A percentile compares a stretch with the other conserved stretches of the same genome.
These are phyloP conservation scores for Lithophane ornitopus DNA, from an alignment of 2,888 invertebrate species.

Conservation along the genomic window DNA sequence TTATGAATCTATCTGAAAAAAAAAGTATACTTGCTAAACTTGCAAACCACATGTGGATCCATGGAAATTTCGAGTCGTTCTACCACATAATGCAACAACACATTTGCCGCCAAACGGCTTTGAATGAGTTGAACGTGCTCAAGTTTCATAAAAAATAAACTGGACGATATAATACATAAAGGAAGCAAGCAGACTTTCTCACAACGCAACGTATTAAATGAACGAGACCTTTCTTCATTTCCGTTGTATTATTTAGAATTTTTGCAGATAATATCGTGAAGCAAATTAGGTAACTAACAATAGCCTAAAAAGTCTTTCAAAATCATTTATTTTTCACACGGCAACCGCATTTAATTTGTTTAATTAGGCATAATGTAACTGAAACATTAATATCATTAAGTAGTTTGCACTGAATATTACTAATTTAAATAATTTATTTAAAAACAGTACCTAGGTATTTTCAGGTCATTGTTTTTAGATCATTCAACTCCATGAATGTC, in stretches of 20 bases:
- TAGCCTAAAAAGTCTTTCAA: conserved; percentile 45
- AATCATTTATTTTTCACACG: conserved; percentile 53
- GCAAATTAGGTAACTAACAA: conserved; percentile 43
- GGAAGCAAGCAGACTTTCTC: conserved; percentile 54
- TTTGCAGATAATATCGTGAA: conserved; percentile 36
- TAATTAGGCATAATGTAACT: conserved; percentile 38
- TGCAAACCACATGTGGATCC: conserved; percentile 5
- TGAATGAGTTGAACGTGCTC: conserved; percentile 30
- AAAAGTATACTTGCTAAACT: not conserved
- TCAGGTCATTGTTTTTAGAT: conserved; percentile 31
- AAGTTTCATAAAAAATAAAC: conserved; percentile 40
- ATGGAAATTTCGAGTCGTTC: conserved; percentile 32
- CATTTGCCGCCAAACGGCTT: conserved; percentile 52
- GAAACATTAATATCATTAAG: conserved; percentile 49
- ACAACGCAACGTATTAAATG: conserved; percentile 33
- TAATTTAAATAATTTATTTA: conserved; percentile 1
- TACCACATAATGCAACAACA: conserved; percentile 30
- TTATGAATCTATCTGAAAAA: not conserved
- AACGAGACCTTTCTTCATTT: conserved; percentile 41
- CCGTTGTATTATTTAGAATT: conserved; percentile 34
- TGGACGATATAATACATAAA: conserved; percentile 35
- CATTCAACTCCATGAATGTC: conserved; percentile 31
- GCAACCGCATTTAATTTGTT: conserved; percentile 32
- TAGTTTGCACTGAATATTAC: conserved; percentile 27
- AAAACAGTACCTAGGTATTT: conserved; percentile 16